Evolutionary conservation across 2,888 invertebrate species (phyloP), one percentile per base, ranked within the genome.

Genomic region (Drosophila buzzatii): DNA sequence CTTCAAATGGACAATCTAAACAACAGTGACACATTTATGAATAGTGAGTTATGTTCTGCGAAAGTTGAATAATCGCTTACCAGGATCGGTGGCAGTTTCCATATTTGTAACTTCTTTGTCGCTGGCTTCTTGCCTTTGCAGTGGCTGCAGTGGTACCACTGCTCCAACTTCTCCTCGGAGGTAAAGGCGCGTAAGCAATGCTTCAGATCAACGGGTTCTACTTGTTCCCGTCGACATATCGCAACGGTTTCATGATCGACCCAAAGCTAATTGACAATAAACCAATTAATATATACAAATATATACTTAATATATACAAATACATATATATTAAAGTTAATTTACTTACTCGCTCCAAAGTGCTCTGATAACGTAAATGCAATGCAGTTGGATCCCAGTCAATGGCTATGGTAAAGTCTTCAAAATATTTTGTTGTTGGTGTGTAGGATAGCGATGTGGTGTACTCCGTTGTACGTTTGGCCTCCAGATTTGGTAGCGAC

Each of bases 301-400:
- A 39, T 9, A 49, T 4, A 8, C 2, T 2, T 6, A 10, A 9
- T 14, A 18, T 20, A 39, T 16, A 53, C 10, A 20, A 18, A 16
- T 20, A 39, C 7, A 49, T 4, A 8, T 2, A 1, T 6, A 31
- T 31, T 12, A 18, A 8, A 6, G 7, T 2, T 14, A 41, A 18
- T 23, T 7, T 0, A 77, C 89, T 76, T 82, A 95, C 96, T 94
- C 95, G 94, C 92, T 97, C 97, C 83, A 96, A 93, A 2, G 96
- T 95, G 85, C 95, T 95, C 93, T 97, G 97, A 93, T 97, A 98
- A 44, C 98, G 95, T 84, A 98, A 95, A 93, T 98, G 98, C 83
- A 98, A 94, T 52, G 98, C 98, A 0, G 98, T 98, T 70, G 98
- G 98, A 93, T 98, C 98, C 98, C 98, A 98, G 94, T 98, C 98